phyloP scores from a whole-genome alignment of 1,140 invertebrate species.

The Ectropis grisescens region DNA sequence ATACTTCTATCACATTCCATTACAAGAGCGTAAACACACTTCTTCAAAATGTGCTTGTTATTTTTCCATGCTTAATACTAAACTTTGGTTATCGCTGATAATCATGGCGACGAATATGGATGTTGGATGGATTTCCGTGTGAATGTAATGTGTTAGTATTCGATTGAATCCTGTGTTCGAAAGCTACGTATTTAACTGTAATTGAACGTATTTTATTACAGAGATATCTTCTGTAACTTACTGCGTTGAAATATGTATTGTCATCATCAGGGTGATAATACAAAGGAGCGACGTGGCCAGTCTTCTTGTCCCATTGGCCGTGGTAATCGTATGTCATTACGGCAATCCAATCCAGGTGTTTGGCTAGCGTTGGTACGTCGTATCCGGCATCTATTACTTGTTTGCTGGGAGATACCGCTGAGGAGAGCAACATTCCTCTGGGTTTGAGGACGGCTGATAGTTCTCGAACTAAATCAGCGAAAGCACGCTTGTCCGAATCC shows the following conservation, averaged over 20 bases:
- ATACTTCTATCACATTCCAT: too few species aligned
- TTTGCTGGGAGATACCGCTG: slow-evolving; percentile 91
- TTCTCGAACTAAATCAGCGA: slow-evolving; percentile 80
- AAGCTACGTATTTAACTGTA: too few species aligned
- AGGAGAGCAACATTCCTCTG: slow-evolving; percentile 80
- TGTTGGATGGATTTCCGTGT: too few species aligned
- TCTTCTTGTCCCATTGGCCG: slow-evolving; percentile 92
- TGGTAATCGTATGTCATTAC: slow-evolving; percentile 94
- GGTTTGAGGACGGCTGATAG: slow-evolving; percentile 81
- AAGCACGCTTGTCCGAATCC: slow-evolving; percentile 84
- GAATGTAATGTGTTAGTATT: too few species aligned
- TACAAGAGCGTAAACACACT: too few species aligned
- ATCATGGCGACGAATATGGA: too few species aligned
- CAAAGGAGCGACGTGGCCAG: slow-evolving; percentile 88
- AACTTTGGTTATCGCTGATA: too few species aligned
- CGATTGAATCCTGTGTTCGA: too few species aligned
- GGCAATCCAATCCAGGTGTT: slow-evolving; percentile 87
- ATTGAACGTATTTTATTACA: too few species aligned
- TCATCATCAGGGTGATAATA: slow-evolving; percentile 85
- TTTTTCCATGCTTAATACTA: too few species aligned
- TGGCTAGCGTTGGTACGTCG: slow-evolving; percentile 80
- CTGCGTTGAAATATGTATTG: slow-evolving; percentile 78
- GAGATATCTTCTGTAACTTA: slow-evolving; percentile 56
- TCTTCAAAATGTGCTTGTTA: too few species aligned
- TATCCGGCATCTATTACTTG: slow-evolving; percentile 89